Evolutionary conservation across 2,888 invertebrate species (phyloP), one percentile per base, ranked within the genome.

Genomic region (Diplolepis rosae): DNA sequence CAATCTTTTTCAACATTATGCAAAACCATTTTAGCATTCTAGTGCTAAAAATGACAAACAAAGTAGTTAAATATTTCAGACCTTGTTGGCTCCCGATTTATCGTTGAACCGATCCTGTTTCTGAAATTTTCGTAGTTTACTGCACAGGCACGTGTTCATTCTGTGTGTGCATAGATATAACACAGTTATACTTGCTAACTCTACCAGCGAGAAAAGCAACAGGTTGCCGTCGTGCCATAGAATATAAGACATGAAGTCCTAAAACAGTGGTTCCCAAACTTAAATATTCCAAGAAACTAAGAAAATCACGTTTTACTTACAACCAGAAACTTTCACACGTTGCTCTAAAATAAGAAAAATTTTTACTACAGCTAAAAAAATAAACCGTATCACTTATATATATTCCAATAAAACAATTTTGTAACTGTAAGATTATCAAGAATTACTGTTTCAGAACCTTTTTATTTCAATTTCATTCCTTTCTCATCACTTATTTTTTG

Each of bases 21-120:
- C 32, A 30, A 35, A 56, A 56, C 4, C 24, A 39, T 35, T 39
- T 39, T 56, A 35, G 22, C 56, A 56, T 22, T 35, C 24, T 24
- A 56, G n/a, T n/a, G 56, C 24, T 56, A 35, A 56, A 22, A 56
- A 39, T 56, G 24, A 56, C 56, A 39, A 2, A n/a, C 56, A 56
- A 35, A 56, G n/a, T 11, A 56, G 35, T 22, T 56, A 56, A 56
- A 56, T 39, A 56, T 56, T 56, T 35, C 54, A 22, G 54, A 56
- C 32, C 54, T 56, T 35, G 32, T 56, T 56, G 56, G 22, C 22
- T 13, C 35, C n/a, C 56, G 32, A 56, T 56, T 54, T 54, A 54
- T 54, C 18, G 32, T 22, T 30, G 18, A 32, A 18, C 22, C 15
- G 15, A 32, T 56, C 32, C 54, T 56, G 54, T 22, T 18, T 35